phyloP scores from a whole-genome alignment of 2,888 invertebrate species.

The Folsomia manolachei region DNA sequence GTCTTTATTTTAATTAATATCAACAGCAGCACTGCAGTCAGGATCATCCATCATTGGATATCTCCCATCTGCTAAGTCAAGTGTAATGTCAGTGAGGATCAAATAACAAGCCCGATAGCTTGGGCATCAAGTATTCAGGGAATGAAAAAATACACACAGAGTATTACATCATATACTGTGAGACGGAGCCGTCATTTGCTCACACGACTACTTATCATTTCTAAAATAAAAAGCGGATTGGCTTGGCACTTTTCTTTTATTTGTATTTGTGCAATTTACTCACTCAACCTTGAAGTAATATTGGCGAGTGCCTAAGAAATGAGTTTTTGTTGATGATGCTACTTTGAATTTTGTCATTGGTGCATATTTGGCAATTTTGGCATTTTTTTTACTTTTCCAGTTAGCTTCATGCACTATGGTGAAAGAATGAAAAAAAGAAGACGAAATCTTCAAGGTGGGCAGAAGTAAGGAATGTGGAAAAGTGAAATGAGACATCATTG shows the following conservation, averaged over 20 bases:
- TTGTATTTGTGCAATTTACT: neutral
- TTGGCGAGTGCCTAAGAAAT: neutral
- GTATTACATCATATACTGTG: no score
- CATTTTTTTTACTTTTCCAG: neutral
- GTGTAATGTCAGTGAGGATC: no score
- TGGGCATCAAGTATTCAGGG: no score
- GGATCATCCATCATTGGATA: constrained; percentile 49
- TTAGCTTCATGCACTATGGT: neutral
- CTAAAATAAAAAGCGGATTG: no score
- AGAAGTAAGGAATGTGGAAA: neutral
- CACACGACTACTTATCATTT: no score
- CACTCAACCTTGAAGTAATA: neutral
- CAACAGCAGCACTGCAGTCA: constrained; percentile 40
- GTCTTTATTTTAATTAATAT: constrained; percentile 49
- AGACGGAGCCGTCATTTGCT: no score
- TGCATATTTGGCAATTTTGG: neutral
- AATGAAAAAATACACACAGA: no score
- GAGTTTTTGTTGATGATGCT: constrained; percentile 6
- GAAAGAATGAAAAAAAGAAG: neutral
- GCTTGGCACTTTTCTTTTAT: neutral
- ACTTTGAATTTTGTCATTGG: neutral
- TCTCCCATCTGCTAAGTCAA: constrained; percentile 23
- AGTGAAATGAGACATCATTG: neutral
- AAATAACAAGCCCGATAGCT: no score
- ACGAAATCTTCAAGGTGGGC: neutral